Evolutionary conservation across 2,113 vertebrate species (phyloP), one percentile per base, ranked within the genome.

Genomic region (Hiodon alosoides): DNA sequence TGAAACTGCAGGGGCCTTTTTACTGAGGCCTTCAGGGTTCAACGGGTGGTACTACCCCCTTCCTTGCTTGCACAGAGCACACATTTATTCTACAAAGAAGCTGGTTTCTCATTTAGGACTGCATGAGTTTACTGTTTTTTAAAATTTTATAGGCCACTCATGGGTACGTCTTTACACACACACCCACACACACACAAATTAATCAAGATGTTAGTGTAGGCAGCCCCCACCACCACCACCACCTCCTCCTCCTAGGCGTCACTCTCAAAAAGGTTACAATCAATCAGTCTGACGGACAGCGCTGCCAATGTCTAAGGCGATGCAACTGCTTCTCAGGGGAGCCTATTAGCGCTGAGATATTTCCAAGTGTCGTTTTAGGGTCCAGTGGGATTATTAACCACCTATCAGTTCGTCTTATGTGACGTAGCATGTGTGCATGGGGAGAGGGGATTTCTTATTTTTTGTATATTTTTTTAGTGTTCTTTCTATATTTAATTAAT

Each of bases 231-330:
- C 66, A 17, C 46, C 31, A 7, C 66, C 7, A 7, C n/a, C 67
- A 47, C n/a, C 65, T 10, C 9, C 46, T 11, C 31, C 6, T 66
- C 14, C 73, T 48, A 57, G 65, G 31, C 68, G 65, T 54, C 54
- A 75, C 46, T 58, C 62, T 67, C 54, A 16, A 54, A 75, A 75
- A 75, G 73, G 73, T 75, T 75, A 59, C 54, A 68, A 50, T 75
- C 64, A 75, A 54, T 75, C 73, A 50, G 7, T 68, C 17, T 57
- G 73, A 75, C 59, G 46, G 73, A 75, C 65, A 55, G 65, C 31
- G n/a, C 58, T 76, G 74, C 66, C 74, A 16, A 76, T 52, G 52
- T 0, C 11, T 62, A 10, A 9, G 10, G 54, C 3, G 71, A 61
- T 46, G 52, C 6, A 7, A 17, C 47, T 52, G 4, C 5, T 9